A percentile compares a stretch with the other conserved stretches of the same genome.
These are phyloP conservation scores for Lepisosteus osseus DNA, from an alignment of 2,113 vertebrate species.

Conservation along the genomic window DNA sequence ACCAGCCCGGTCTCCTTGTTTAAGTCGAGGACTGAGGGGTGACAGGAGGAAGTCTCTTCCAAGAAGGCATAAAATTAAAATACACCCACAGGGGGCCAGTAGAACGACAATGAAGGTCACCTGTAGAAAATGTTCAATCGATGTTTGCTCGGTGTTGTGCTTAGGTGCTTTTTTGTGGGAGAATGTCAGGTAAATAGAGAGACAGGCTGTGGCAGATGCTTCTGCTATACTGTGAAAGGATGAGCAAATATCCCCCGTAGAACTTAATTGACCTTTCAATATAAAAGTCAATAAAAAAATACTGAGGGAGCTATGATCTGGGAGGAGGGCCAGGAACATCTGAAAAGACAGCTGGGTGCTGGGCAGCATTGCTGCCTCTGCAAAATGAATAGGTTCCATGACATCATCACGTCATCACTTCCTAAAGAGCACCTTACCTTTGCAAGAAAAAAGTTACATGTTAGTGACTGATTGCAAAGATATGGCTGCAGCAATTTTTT, in stretches of 20 bases:
- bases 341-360: slow-evolving; percentile 9
- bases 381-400: too few relatives aligned
- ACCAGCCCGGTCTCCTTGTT: too few relatives aligned
- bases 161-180: slow-evolving; percentile 47
- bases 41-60: too few relatives aligned
- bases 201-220: slow-evolving; percentile 53
- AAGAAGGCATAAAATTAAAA: not conserved
- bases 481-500: too few relatives aligned
- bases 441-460: too few relatives aligned
- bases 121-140: slow-evolving; percentile 43
- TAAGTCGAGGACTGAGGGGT: too few relatives aligned
- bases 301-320: not conserved
- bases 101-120: slow-evolving; percentile 32
- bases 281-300: slow-evolving; percentile 13
- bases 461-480: too few relatives aligned
- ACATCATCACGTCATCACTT: too few relatives aligned
- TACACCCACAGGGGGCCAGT: not conserved
- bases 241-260: slow-evolving; percentile 52
- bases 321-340: slow-evolving; percentile 8
- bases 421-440: too few relatives aligned
- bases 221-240: slow-evolving; percentile 52
- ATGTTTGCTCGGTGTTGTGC: slow-evolving; percentile 42
- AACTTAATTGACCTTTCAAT: slow-evolving; percentile 50
- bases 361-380: too few relatives aligned
- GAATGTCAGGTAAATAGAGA: slow-evolving; percentile 60